Percentiles rank a stretch among this genome's conserved stretches.
Conservation (phyloP, 2,113 vertebrate genomes). For the Passer montanus region DNA sequence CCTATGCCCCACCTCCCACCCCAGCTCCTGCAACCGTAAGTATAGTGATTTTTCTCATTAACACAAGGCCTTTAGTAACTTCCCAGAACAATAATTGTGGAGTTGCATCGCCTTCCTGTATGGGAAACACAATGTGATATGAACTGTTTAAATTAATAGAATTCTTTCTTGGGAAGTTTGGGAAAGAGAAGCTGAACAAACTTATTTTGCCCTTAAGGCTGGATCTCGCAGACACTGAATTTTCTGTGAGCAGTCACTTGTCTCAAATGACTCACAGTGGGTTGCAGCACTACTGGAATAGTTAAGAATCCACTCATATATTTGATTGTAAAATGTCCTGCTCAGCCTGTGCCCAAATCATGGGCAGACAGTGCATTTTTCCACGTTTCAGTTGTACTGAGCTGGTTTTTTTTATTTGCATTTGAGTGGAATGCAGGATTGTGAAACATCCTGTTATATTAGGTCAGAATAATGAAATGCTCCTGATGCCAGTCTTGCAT, state of each 20-base stretch:
- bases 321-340: neutral
- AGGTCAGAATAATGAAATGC: neutral
- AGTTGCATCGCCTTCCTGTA: neutral
- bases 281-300: neutral
- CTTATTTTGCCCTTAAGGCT: neutral
- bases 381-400: neutral
- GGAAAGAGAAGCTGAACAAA: neutral
- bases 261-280: neutral
- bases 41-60: conserved; percentile 79
- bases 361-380: neutral
- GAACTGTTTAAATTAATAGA: neutral
- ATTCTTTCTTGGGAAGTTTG: neutral
- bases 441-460: neutral
- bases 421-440: neutral
- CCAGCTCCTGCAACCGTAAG: conserved; percentile 97
- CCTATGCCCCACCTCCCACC: conserved; percentile 95
- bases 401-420: neutral
- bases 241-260: neutral
- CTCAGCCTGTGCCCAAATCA: neutral
- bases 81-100: neutral
- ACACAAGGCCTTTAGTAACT: conserved; percentile 47
- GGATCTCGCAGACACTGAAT: neutral
- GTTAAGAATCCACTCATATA: neutral
- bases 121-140: neutral
- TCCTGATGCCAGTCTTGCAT: neutral